A percentile compares a stretch with the other conserved stretches of the same genome.
Evolutionary conservation across 2,888 invertebrate genomes (phyloP).

Genomic region (Spisula solida): DNA sequence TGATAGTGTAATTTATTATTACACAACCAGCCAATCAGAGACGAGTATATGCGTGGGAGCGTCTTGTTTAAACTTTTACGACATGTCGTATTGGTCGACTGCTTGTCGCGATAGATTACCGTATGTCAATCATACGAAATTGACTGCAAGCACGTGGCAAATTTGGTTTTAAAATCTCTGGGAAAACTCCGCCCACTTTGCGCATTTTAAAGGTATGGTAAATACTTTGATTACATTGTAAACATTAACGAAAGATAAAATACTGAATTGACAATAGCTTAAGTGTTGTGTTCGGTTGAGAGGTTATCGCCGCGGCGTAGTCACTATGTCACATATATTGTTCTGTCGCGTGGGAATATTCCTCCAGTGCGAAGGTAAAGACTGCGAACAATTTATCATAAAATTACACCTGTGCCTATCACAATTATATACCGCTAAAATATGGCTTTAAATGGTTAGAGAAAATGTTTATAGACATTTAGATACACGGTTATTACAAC

Average conservation of each 20-base stretch:
- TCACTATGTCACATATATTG: conserved; percentile 67
- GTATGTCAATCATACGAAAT: conserved; percentile 57
- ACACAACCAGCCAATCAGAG: conserved; percentile 47
- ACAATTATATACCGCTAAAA: conserved; percentile 58
- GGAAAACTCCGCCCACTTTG: conserved; percentile 72
- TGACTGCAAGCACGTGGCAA: conserved; percentile 68
- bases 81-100: conserved; percentile 39
- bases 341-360: conserved; percentile 77
- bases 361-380: conserved; percentile 73
- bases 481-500: not conserved
- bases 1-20: not conserved
- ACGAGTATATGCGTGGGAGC: conserved; percentile 14
- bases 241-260: conserved; percentile 72
- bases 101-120: conserved; percentile 37
- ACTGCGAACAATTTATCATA: conserved; percentile 65
- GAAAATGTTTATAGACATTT: not conserved
- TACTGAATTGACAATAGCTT: conserved; percentile 66
- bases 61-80: conserved; percentile 32
- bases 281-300: conserved; percentile 54
- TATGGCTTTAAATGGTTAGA: conserved; percentile 18
- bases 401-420: conserved; percentile 53
- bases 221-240: conserved; percentile 70
- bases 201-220: conserved; percentile 68
- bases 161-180: conserved; percentile 62
- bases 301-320: conserved; percentile 60